A percentile compares a stretch with the other conserved stretches of the same genome.
phyloP scores from a whole-genome alignment of 2,797 vertebrate species.

The Perdix hodgsoniae region DNA sequence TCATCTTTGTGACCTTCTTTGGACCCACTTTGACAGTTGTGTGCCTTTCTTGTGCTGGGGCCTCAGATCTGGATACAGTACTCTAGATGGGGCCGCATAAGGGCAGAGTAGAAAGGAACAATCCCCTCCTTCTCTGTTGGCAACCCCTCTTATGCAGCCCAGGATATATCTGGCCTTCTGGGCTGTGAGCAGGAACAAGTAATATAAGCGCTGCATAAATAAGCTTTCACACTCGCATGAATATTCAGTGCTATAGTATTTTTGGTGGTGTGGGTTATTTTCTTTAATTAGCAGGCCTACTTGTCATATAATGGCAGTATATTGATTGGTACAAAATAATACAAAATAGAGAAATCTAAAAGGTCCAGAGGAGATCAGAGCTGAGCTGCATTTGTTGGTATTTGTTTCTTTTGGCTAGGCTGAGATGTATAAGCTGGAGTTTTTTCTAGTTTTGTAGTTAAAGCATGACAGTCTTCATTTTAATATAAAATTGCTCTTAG shows the following conservation, averaged over 20 bases:
- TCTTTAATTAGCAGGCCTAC: constrained; percentile 46
- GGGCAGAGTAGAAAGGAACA: too few relatives aligned
- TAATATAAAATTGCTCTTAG: neutral
- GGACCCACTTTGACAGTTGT: neutral
- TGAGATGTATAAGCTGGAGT: constrained; percentile 29
- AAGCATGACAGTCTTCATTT: neutral
- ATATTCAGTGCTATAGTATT: constrained; percentile 61
- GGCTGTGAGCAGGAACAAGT: too few relatives aligned
- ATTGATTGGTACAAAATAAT: constrained; percentile 61
- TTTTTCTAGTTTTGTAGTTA: constrained; percentile 2
- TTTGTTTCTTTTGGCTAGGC: constrained; percentile 28
- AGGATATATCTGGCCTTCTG: too few relatives aligned
- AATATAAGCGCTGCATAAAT: constrained; percentile 61
- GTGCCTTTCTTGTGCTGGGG: neutral
- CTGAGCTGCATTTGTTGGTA: neutral
- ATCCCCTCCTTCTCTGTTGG: too few relatives aligned
- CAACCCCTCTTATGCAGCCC: too few relatives aligned
- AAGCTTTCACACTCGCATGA: constrained; percentile 71
- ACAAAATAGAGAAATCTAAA: constrained; percentile 55
- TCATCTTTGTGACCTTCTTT: neutral
- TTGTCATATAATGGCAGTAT: constrained; percentile 52
- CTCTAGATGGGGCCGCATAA: too few relatives aligned
- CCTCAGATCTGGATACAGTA: too few relatives aligned
- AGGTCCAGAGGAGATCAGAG: constrained; percentile 36
- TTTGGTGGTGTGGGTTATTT: constrained; percentile 49